Evolutionary conservation across 2,888 invertebrate species (phyloP).

Genomic region (Hydraecia micacea): DNA sequence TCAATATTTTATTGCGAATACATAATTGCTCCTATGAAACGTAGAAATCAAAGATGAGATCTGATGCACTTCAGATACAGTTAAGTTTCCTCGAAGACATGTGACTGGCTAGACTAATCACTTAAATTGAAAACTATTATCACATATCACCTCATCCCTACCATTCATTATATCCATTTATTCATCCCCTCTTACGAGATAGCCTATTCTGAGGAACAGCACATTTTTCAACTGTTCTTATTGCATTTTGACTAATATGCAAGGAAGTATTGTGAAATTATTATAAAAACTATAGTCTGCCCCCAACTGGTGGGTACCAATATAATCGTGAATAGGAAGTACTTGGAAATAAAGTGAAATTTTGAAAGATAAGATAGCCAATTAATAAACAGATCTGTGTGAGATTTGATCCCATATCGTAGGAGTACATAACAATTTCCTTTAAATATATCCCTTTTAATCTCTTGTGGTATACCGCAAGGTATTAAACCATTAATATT

Average conservation of each 20-base stretch:
- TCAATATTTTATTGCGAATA: constrained; percentile 32
- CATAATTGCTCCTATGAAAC: constrained; percentile 87
- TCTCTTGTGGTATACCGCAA: constrained; percentile 38
- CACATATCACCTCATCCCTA: constrained; percentile 83
- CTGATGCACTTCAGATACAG: constrained; percentile 68
- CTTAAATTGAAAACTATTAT: constrained; percentile 85
- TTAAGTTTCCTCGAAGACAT: constrained; percentile 70
- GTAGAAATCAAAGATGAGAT: constrained; percentile 74
- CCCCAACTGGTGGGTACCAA: constrained; percentile 9
- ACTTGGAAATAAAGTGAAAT: constrained; percentile 12
- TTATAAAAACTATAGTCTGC: constrained; percentile 29
- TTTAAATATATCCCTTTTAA: constrained; percentile 42
- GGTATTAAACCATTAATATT: constrained; percentile 37
- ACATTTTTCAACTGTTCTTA: constrained; percentile 37
- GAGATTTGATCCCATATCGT: constrained; percentile 58
- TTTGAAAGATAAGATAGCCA: constrained; percentile 30
- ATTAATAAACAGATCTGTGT: constrained; percentile 23
- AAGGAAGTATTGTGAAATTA: constrained; percentile 47
- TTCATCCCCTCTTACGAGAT: constrained; percentile 62
- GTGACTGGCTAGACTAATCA: constrained; percentile 72
- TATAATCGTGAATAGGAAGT: constrained; percentile 25
- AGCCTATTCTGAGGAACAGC: constrained; percentile 52
- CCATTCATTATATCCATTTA: constrained; percentile 68
- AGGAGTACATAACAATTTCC: constrained; percentile 48
- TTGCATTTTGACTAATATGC: constrained; percentile 61